Evolutionary conservation across 2,888 invertebrate genomes (phyloP).

Genomic region (Anoplius nigerrimus): DNA sequence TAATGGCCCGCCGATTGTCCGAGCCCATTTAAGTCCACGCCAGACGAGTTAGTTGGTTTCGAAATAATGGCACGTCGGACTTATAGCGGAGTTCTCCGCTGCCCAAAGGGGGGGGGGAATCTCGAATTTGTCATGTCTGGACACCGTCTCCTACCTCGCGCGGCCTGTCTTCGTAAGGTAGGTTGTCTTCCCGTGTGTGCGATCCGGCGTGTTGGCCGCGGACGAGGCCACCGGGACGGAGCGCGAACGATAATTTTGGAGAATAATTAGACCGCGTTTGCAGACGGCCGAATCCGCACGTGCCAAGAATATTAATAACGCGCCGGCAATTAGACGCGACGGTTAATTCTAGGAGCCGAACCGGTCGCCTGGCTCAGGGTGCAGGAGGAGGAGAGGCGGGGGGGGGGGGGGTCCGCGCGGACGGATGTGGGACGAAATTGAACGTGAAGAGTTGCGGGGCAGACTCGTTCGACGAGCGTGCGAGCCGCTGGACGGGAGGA

Average conservation of each 20-base stretch:
- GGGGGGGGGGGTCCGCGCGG: too few relatives aligned
- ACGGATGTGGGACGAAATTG: too few relatives aligned
- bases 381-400: too few relatives aligned
- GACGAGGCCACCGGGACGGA: background rate
- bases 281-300: slow-evolving; percentile 19
- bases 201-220: too few relatives aligned
- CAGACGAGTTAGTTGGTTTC: slow-evolving; percentile 54
- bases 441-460: too few relatives aligned
- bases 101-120: background rate
- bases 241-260: slow-evolving; percentile 44
- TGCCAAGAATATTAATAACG: slow-evolving; percentile 51
- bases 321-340: slow-evolving; percentile 29
- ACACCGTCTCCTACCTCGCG: slow-evolving; percentile 14
- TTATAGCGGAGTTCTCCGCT: slow-evolving; percentile 25
- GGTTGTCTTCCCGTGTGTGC: background rate
- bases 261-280: slow-evolving; percentile 41
- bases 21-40: slow-evolving; percentile 59
- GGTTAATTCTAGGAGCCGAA: slow-evolving; percentile 43
- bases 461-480: too few relatives aligned
- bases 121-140: slow-evolving; percentile 39
- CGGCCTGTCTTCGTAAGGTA: background rate
- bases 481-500: too few relatives aligned
- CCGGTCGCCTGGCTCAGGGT: too few relatives aligned
- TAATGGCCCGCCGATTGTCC: slow-evolving; percentile 66
- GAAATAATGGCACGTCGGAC: slow-evolving; percentile 52